Conservation (phyloP, 2,888 invertebrate species). For the Tiphia femorata region DNA sequence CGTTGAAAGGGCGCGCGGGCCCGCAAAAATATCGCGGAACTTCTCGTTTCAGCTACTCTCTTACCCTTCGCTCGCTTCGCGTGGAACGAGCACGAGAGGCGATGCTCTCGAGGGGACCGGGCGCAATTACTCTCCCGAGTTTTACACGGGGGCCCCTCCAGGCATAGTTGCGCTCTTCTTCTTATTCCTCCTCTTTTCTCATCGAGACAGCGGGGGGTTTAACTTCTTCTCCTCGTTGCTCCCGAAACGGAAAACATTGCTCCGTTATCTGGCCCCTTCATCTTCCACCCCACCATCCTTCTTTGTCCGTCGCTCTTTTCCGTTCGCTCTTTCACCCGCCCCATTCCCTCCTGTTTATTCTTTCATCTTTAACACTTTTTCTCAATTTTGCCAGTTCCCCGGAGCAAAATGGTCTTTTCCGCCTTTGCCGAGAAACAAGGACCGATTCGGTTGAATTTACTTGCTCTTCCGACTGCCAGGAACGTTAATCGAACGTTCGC, state of each 20-base stretch:
- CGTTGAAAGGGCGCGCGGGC: conserved; percentile 22
- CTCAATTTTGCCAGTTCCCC: no score
- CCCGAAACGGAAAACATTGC: not conserved
- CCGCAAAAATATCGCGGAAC: conserved; percentile 33
- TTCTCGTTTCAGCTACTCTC: conserved; percentile 14
- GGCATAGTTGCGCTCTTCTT: no score
- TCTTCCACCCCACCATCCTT: no score
- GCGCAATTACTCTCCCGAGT: conserved; percentile 31
- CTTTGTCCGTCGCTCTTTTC: not conserved
- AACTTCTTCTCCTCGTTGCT: not conserved
- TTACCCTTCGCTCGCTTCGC: conserved; percentile 4
- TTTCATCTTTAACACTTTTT: not conserved
- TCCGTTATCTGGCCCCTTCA: no score
- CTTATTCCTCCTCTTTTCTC: not conserved
- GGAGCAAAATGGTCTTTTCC: no score
- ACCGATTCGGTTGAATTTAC: no score
- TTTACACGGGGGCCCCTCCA: conserved; percentile 9
- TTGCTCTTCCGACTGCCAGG: no score
- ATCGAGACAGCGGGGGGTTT: no score
- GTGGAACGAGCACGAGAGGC: not conserved
- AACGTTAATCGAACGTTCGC: no score
- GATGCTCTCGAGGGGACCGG: no score
- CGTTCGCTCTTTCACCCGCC: no score
- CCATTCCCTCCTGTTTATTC: not conserved
- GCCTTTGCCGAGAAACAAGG: no score